A percentile compares a stretch with the other conserved stretches of the same genome.
Conservation (phyloP, 2,888 invertebrate species). For the Masnerella sp. region DNA sequence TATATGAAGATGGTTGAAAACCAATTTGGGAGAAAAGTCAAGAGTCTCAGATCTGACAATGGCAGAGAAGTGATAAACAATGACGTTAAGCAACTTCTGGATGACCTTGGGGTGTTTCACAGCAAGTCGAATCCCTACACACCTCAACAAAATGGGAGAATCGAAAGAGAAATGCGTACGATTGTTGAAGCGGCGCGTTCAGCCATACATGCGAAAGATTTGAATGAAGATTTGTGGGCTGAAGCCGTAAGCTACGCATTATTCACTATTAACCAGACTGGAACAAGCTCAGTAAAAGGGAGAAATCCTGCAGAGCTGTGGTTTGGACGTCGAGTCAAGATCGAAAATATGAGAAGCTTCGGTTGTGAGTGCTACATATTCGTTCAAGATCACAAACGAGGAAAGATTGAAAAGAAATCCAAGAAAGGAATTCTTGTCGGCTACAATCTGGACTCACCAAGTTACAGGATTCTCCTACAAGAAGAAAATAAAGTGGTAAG, state of each 20-base stretch:
- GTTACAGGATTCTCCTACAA: slow-evolving; percentile 57
- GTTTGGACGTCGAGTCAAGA: slow-evolving; percentile 4
- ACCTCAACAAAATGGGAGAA: slow-evolving; percentile 24
- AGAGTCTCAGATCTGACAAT: slow-evolving; percentile 10
- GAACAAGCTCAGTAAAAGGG: slow-evolving; percentile 3
- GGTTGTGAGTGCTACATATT: slow-evolving; percentile 11
- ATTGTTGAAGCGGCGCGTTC: slow-evolving; percentile 14
- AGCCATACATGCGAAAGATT: background rate
- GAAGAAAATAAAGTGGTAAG: slow-evolving; percentile 55
- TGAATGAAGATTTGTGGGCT: slow-evolving; percentile 11
- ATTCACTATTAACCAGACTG: slow-evolving; percentile 22
- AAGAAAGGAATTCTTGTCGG: slow-evolving; percentile 63
- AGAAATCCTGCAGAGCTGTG: slow-evolving; percentile 23
- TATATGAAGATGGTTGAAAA: slow-evolving; percentile 14
- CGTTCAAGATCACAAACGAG: slow-evolving; percentile 1
- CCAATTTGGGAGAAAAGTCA: slow-evolving; percentile 8
- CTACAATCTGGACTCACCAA: slow-evolving; percentile 61
- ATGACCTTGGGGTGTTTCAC: slow-evolving; percentile 17
- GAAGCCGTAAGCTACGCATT: slow-evolving; percentile 12
- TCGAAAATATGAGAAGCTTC: slow-evolving; percentile 5
- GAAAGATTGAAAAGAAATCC: slow-evolving; percentile 47
- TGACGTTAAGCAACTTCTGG: slow-evolving; percentile 3
- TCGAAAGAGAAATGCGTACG: slow-evolving; percentile 28
- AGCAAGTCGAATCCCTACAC: slow-evolving; percentile 4
- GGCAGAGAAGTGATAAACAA: slow-evolving; percentile 5